A percentile compares a stretch with the other conserved stretches of the same genome.
These are phyloP conservation scores for Coelinius sp. DNA, from an alignment of 2,888 invertebrate genomes.

Conservation along the genomic window DNA sequence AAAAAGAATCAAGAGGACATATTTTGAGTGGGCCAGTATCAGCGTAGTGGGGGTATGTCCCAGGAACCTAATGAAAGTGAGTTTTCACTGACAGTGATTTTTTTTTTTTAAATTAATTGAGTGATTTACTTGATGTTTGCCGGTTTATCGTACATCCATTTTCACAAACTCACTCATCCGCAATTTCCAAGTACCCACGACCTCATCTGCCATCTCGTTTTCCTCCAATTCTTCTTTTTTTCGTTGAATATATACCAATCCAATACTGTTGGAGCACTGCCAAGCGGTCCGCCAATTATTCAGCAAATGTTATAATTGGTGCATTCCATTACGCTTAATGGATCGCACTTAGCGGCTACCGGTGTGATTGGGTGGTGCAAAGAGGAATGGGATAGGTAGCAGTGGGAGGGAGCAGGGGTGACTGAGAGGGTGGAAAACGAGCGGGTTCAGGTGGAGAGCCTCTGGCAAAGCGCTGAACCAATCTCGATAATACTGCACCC, in stretches of 20 bases:
- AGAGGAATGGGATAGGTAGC: conserved; percentile 29
- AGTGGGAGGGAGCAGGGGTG: conserved; percentile 31
- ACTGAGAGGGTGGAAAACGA: conserved; percentile 31
- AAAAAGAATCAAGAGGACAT: no score
- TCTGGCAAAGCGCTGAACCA: conserved; percentile 51
- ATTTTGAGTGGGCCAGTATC: no score
- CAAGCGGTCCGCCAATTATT: conserved; percentile 66
- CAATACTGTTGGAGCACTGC: conserved; percentile 47
- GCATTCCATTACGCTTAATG: conserved; percentile 70
- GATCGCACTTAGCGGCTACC: conserved; percentile 68
- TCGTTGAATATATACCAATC: not conserved
- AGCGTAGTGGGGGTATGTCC: no score
- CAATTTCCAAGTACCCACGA: not conserved
- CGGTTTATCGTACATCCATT: conserved; percentile 36
- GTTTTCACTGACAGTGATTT: not conserved
- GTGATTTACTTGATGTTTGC: conserved; percentile 67
- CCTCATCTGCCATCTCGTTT: not conserved
- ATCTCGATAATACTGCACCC: conserved; percentile 64
- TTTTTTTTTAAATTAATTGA: conserved; percentile 56
- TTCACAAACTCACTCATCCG: not conserved
- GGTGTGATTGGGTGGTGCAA: conserved; percentile 63
- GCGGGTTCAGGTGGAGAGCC: conserved; percentile 54
- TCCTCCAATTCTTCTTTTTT: not conserved
- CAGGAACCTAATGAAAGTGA: no score
- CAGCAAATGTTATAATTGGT: conserved; percentile 70